A percentile compares a stretch with the other conserved stretches of the same genome.
phyloP scores from a whole-genome alignment of 1,140 invertebrate species.

The Drosophila santomea region DNA sequence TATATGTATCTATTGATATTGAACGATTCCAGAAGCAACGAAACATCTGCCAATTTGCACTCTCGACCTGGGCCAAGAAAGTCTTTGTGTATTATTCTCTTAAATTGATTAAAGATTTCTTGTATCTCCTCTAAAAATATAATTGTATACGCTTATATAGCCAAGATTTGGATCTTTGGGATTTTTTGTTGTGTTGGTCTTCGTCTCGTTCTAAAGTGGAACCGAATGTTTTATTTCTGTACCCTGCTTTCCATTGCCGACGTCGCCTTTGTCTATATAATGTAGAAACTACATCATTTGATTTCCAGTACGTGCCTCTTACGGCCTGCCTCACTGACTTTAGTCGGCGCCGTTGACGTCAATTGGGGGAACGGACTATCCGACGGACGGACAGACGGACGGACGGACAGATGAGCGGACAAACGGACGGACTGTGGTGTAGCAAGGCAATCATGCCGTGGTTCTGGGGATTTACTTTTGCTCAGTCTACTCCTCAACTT shows the following conservation, averaged over 20 bases:
- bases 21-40: constrained; percentile 19
- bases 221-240: constrained; percentile 53
- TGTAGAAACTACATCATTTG: constrained; percentile 61
- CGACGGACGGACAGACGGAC: constrained; percentile 8
- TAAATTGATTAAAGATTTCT: constrained; percentile 11
- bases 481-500: neutral
- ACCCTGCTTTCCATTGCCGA: constrained; percentile 29
- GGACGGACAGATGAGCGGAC: neutral
- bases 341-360: constrained; percentile 67
- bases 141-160: constrained; percentile 16
- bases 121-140: constrained; percentile 15
- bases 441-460: constrained; percentile 10
- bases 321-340: constrained; percentile 60
- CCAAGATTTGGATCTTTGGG: constrained; percentile 32
- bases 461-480: constrained; percentile 9
- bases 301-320: constrained; percentile 76
- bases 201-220: constrained; percentile 41
- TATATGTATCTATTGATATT: neutral
- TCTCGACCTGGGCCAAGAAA: constrained; percentile 61
- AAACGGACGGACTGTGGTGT: constrained; percentile 1
- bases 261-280: constrained; percentile 38
- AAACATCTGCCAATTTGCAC: constrained; percentile 69
- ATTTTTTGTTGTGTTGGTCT: constrained; percentile 10
- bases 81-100: constrained; percentile 1
- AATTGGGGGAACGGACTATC: constrained; percentile 45